Evolutionary conservation across 2,113 vertebrate species (phyloP).

Genomic region (Eolophus roseicapilla): DNA sequence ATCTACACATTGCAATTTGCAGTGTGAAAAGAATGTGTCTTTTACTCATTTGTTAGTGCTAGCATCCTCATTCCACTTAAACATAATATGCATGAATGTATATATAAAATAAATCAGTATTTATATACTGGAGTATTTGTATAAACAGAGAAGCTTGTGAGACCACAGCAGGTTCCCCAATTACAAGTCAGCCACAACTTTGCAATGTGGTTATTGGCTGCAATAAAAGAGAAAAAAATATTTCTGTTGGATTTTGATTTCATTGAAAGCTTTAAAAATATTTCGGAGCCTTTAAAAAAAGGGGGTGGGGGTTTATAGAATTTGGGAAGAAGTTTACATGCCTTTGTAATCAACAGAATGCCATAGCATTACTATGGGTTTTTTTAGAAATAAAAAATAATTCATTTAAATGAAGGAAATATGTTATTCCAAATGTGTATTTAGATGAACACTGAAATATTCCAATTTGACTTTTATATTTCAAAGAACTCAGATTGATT

Average conservation of each 20-base stretch:
- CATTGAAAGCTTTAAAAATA: conserved; percentile 49
- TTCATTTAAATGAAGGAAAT: conserved; percentile 7
- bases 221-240: conserved; percentile 67
- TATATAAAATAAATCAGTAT: conserved; percentile 62
- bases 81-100: conserved; percentile 14
- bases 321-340: not conserved
- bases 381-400: conserved; percentile 3
- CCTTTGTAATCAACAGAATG: not conserved
- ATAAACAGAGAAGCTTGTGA: conserved; percentile 54
- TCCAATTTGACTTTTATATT: not conserved
- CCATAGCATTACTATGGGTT: not conserved
- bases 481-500: not conserved
- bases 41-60: conserved; percentile 33
- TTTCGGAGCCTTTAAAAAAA: not conserved
- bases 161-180: conserved; percentile 57
- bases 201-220: conserved; percentile 69
- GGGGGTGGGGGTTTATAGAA: not conserved
- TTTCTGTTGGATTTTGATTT: conserved; percentile 69
- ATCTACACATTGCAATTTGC: not conserved
- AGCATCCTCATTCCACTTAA: conserved; percentile 42
- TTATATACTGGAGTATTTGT: conserved; percentile 53
- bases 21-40: conserved; percentile 38
- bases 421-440: not conserved
- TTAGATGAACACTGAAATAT: not conserved
- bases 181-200: conserved; percentile 57